Base-by-base conservation (phyloP, 2,113 vertebrate genomes). In the Apus apus region DNA sequence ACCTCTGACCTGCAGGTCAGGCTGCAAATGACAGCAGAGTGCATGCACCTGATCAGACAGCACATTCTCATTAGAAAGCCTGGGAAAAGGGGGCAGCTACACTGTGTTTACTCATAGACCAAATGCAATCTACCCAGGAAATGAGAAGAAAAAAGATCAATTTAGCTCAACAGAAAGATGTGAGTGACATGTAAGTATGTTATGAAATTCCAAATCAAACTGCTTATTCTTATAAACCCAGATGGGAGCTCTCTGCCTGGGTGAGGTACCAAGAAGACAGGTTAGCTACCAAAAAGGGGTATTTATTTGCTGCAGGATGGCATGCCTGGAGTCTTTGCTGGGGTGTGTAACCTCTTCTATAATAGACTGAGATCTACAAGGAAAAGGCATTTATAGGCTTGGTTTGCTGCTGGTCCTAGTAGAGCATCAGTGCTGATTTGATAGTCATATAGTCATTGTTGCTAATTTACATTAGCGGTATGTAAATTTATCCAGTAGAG, bases 21-120 rank as follows among this genome's bases (percentile, higher is more conserved):
- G 94, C 98, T 98, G 98, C 98, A 98, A 98, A 98, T 98, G 98
- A 98, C 98, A 98, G 98, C 97, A 96, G 97, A 98, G 97, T 98
- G 97, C 98, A 97, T 96, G 97, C 97, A 98, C 98, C 98, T 98
- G 98, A 98, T 98, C 98, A 98, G 97, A 97, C 96, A 97, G 98
- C 98, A 98, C 97, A 98, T 98, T 98, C 98, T 98, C 98, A 98
- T 98, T 98, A 98, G 96, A 98, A 98, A 98, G 97, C 97, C 93
- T 97, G 96, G 94, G 96, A 97, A 98, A 97, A 98, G 92, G 94
- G 96, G 92, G 94, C 85, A 97, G 96, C 92, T 96, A 97, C 90
- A 96, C 96, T 96, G 85, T 98, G 97, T 98, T 98, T 98, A 98
- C 97, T 94, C 97, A 98, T 62, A 97, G 95, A 98, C 95, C 97